phyloP scores from a whole-genome alignment of 2,888 invertebrate species.

The Merodon equestris region DNA sequence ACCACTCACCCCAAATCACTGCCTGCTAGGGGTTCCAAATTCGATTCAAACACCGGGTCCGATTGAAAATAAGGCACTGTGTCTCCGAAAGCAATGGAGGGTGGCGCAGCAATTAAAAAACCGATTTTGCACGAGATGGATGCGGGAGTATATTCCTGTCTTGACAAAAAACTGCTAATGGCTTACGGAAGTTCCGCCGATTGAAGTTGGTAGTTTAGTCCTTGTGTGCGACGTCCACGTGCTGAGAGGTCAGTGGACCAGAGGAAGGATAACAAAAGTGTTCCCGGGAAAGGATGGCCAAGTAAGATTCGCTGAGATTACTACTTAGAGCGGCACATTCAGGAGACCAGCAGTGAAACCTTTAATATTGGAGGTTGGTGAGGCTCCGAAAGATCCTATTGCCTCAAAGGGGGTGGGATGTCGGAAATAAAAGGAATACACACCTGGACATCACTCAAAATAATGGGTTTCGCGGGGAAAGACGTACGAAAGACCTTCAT shows the following conservation, averaged over 20 bases:
- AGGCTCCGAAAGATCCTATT: constrained; percentile 1
- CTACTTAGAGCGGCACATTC: constrained; percentile 3
- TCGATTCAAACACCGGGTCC: constrained; percentile 19
- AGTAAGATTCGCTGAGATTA: constrained; percentile 52
- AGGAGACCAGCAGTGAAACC: constrained; percentile 58
- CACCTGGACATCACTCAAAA: no score
- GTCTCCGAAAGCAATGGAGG: constrained; percentile 27
- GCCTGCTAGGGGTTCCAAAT: constrained; percentile 22
- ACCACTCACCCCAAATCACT: constrained; percentile 44
- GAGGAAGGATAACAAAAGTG: constrained; percentile 22
- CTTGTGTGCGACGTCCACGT: constrained; percentile 11
- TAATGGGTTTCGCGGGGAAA: neutral
- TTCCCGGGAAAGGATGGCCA: constrained; percentile 8
- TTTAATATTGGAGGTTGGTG: constrained; percentile 78
- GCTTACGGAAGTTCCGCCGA: neutral
- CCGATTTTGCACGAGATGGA: constrained; percentile 30
- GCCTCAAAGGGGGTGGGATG: constrained; percentile 29
- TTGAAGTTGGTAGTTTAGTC: neutral
- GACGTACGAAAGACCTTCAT: neutral
- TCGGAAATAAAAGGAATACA: constrained; percentile 1
- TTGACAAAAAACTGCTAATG: constrained; percentile 8
- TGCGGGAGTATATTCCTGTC: no score
- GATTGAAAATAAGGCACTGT: constrained; percentile 7
- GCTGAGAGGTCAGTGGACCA: constrained; percentile 46
- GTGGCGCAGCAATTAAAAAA: constrained; percentile 23